phyloP scores from a whole-genome alignment of 2,888 invertebrate species.

The Dryadula phaetusa region DNA sequence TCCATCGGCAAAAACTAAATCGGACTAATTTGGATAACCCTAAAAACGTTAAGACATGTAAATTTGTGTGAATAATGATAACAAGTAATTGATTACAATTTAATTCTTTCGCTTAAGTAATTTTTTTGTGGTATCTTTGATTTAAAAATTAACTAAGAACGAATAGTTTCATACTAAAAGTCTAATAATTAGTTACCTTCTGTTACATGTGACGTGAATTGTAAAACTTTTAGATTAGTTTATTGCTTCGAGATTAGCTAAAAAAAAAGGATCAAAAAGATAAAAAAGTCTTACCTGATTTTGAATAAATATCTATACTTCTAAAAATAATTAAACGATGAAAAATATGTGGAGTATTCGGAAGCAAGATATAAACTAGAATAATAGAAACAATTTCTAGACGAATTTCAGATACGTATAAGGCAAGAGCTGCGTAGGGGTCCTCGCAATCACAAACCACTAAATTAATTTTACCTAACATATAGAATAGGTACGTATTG shows the following conservation, averaged over 20 bases:
- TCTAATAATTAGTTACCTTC: neutral
- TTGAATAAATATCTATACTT: no score
- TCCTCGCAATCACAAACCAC: constrained; percentile 25
- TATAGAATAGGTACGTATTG: constrained; percentile 30
- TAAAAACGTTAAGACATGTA: neutral
- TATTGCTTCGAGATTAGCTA: neutral
- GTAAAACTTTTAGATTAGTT: neutral
- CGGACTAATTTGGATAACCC: constrained; percentile 11
- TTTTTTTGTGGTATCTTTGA: no score
- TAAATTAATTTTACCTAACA: constrained; percentile 35
- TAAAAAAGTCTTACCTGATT: no score
- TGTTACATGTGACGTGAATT: neutral
- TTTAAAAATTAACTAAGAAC: no score
- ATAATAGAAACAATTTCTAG: constrained; percentile 31
- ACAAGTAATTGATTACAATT: neutral
- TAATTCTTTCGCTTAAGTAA: neutral
- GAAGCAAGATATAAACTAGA: neutral
- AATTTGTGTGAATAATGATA: neutral
- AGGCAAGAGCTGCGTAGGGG: constrained; percentile 24
- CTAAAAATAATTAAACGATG: neutral
- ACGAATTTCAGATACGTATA: constrained; percentile 23
- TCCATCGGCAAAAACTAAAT: neutral
- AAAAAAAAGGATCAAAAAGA: no score
- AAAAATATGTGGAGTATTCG: constrained; percentile 2
- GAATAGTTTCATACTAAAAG: no score